A percentile compares a stretch with the other conserved stretches of the same genome.
Evolutionary conservation across 2,113 vertebrate genomes (phyloP).

Genomic region (Onychostruthus taczanowskii): DNA sequence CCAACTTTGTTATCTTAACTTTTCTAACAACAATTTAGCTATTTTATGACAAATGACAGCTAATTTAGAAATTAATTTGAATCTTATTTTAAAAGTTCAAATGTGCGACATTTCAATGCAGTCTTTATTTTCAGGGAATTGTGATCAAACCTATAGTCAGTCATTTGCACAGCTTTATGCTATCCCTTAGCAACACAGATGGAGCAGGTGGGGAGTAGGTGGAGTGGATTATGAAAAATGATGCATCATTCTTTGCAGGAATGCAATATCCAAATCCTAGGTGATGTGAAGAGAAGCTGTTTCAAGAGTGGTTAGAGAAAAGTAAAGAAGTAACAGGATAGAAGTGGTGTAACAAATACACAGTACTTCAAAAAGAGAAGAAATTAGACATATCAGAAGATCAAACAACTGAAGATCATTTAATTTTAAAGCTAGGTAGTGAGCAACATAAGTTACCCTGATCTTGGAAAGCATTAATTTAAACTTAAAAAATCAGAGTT

Average conservation of each 20-base stretch:
- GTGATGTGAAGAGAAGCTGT: slow-evolving; percentile 7
- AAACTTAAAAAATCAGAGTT: neutral
- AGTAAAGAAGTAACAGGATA: neutral
- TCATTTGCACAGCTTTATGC: slow-evolving; percentile 25
- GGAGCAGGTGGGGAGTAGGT: slow-evolving; percentile 64
- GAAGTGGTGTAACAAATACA: neutral
- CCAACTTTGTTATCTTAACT: neutral
- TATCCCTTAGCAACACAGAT: slow-evolving; percentile 58
- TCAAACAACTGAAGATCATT: neutral
- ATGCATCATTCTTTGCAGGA: slow-evolving; percentile 46
- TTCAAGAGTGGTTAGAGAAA: neutral
- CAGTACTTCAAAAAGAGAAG: neutral
- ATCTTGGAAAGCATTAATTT: neutral
- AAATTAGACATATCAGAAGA: neutral
- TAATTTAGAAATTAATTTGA: neutral
- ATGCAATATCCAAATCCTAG: neutral
- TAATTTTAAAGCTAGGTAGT: neutral
- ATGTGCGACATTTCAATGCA: neutral
- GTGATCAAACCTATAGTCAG: neutral
- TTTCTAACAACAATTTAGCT: neutral
- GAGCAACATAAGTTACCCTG: neutral
- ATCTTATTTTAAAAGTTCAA: neutral
- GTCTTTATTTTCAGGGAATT: neutral
- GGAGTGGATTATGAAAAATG: slow-evolving; percentile 25
- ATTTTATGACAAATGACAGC: neutral